Percentiles rank a stretch among this genome's conserved stretches.
Conservation (phyloP, 2,888 invertebrate genomes). For the Eubasilissa splendida region DNA sequence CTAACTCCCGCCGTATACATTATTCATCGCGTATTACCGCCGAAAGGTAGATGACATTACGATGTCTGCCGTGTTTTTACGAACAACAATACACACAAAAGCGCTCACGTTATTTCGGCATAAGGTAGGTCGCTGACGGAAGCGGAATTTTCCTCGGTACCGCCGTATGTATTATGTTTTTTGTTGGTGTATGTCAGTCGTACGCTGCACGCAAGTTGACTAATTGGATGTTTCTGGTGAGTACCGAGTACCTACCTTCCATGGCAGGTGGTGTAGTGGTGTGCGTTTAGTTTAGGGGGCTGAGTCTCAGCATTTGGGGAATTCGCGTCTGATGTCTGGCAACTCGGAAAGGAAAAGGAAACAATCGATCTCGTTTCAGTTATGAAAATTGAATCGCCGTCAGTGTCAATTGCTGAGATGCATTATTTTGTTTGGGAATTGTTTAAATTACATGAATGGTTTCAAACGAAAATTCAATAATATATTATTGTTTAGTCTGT, state of each 20-base stretch:
- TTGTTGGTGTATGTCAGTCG: conserved; percentile 33
- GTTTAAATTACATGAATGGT: too few species aligned
- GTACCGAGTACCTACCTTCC: conserved; percentile 7
- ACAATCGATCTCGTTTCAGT: too few species aligned
- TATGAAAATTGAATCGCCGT: too few species aligned
- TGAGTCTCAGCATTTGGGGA: conserved; percentile 20
- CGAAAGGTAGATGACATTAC: conserved; percentile 34
- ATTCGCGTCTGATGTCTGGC: conserved; percentile 5
- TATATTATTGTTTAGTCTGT: too few species aligned
- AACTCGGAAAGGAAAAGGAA: too few species aligned
- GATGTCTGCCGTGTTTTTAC: conserved; percentile 43
- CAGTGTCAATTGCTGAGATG: too few species aligned
- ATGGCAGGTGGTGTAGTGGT: conserved; percentile 37
- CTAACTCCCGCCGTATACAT: conserved; percentile 40
- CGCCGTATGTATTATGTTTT: not conserved
- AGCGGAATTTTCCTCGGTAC: conserved; percentile 42
- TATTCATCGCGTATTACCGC: conserved; percentile 44
- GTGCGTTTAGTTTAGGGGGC: conserved; percentile 25
- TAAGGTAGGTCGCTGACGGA: conserved; percentile 56
- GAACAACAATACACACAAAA: conserved; percentile 24
- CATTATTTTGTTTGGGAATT: too few species aligned
- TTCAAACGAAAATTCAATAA: too few species aligned
- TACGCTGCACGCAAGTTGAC: conserved; percentile 49
- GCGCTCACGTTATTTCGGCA: conserved; percentile 56
- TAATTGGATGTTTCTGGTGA: conserved; percentile 47